Percentiles rank a stretch among this genome's conserved stretches.
phyloP scores from a whole-genome alignment of 1,140 invertebrate genomes.

The Thereuonema tuberculata region DNA sequence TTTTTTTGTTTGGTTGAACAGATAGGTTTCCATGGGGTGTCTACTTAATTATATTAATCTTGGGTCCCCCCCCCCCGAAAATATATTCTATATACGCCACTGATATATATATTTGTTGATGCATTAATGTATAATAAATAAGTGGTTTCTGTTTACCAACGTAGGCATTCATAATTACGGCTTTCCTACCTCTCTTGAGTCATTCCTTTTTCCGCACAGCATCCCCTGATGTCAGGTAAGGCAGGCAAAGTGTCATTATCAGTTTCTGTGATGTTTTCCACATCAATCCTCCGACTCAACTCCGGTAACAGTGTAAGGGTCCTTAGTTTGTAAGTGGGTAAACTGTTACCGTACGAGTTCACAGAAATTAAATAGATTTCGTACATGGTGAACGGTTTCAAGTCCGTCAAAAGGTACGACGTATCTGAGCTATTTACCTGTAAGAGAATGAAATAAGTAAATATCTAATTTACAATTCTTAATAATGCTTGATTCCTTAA shows the following conservation, averaged over 20 bases:
- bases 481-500: no score
- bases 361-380: constrained; percentile 53
- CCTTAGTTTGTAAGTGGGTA: constrained; percentile 53
- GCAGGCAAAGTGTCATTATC: constrained; percentile 35
- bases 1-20: not conserved
- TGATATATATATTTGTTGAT: not conserved
- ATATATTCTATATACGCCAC: not conserved
- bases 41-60: not conserved
- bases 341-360: constrained; percentile 55
- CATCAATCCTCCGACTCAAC: not conserved
- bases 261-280: constrained; percentile 35
- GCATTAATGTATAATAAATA: not conserved
- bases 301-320: constrained; percentile 48
- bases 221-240: constrained; percentile 53
- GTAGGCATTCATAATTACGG: not conserved
- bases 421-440: constrained; percentile 39
- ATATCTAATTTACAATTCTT: no score
- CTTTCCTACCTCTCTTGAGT: constrained; percentile 42
- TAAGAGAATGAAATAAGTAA: not conserved
- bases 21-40: not conserved
- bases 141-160: not conserved
- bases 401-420: constrained; percentile 41
- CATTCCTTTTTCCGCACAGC: constrained; percentile 54
- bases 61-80: not conserved
- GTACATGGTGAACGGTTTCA: constrained; percentile 62